These are phyloP conservation scores for Pelodiscus sinensis DNA, from an alignment of 2,113 vertebrate species.

Conservation along the genomic window DNA sequence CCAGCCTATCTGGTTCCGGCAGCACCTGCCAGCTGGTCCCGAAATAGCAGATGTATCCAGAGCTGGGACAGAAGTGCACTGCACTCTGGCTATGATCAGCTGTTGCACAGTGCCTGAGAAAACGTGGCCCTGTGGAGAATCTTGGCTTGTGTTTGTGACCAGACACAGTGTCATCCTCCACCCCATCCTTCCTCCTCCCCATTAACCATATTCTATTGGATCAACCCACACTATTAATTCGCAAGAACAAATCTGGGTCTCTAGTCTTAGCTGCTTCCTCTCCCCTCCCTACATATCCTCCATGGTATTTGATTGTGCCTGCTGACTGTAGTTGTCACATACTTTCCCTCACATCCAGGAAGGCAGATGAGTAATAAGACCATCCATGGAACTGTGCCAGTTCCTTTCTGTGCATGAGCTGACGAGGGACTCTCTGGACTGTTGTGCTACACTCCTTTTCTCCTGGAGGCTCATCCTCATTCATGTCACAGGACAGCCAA, in stretches of 20 bases:
- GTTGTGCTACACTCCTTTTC: slow-evolving; percentile 15
- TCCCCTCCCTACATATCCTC: neutral
- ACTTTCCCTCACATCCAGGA: neutral
- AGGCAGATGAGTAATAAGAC: neutral
- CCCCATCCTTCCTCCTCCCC: neutral
- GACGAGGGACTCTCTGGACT: neutral
- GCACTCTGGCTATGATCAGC: slow-evolving; percentile 27
- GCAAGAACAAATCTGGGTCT: neutral
- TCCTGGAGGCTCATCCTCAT: slow-evolving; percentile 56
- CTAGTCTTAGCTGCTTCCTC: accelerated
- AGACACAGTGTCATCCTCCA: neutral
- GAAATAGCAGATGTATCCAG: neutral
- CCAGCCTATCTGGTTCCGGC: neutral
- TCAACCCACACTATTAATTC: neutral
- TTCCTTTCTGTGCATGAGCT: slow-evolving; percentile 14
- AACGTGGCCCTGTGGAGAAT: neutral
- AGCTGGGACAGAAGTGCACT: neutral
- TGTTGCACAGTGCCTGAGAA: neutral
- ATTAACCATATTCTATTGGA: accelerated
- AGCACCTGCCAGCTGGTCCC: neutral
- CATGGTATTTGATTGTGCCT: neutral
- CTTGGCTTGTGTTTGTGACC: accelerated
- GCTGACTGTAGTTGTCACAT: neutral
- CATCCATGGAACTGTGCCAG: neutral
- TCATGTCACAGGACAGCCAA: slow-evolving; percentile 53